These are phyloP conservation scores for Melanotaenia duboulayi DNA, from an alignment of 2,113 vertebrate species.

Conservation along the genomic window DNA sequence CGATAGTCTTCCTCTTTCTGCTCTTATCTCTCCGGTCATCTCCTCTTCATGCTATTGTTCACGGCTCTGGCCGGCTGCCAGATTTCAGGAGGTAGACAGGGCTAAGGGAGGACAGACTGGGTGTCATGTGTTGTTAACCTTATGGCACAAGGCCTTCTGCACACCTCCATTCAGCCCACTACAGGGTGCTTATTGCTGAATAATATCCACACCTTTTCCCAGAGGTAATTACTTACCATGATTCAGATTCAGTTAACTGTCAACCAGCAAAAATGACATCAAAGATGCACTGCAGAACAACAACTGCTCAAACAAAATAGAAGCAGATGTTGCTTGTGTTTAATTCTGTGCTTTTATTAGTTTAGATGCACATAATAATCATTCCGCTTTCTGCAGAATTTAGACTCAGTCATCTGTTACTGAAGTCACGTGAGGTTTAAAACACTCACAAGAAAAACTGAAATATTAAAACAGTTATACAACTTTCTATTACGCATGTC, in stretches of 20 bases:
- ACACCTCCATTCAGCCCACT: conserved; percentile 19
- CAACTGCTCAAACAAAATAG: neutral
- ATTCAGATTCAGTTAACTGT: too few species aligned
- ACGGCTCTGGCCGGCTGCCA: conserved; percentile 49
- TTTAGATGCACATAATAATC: conserved; percentile 1
- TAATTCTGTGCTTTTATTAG: neutral
- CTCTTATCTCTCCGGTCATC: conserved; percentile 60
- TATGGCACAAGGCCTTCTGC: conserved; percentile 23
- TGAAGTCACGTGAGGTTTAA: neutral
- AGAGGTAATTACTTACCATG: conserved; percentile 14
- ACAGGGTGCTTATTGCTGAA: conserved; percentile 21
- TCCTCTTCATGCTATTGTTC: conserved; percentile 53
- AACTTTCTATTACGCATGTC: neutral
- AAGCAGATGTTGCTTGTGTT: neutral
- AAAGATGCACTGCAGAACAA: too few species aligned
- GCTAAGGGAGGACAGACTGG: conserved; percentile 35
- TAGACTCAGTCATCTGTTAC: neutral
- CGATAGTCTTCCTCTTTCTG: conserved; percentile 58
- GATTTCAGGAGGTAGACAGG: conserved; percentile 60
- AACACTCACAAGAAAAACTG: neutral
- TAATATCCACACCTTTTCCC: conserved; percentile 12
- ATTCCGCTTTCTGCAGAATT: neutral
- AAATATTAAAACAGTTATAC: neutral
- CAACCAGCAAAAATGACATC: too few species aligned
- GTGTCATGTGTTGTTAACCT: conserved; percentile 58